Base-by-base conservation (phyloP, 2,113 vertebrate species). In the Aythya baeri region DNA sequence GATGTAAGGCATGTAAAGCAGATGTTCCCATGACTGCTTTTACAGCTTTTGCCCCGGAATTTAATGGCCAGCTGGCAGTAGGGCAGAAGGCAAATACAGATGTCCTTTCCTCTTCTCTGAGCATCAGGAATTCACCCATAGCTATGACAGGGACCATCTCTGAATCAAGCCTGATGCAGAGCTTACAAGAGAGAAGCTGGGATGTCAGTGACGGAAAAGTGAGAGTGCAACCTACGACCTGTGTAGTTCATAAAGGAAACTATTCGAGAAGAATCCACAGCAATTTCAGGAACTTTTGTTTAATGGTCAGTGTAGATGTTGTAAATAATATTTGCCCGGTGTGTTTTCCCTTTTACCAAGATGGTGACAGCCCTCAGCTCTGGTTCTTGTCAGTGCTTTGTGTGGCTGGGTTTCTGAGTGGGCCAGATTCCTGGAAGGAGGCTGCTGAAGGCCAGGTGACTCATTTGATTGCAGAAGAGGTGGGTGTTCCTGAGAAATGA, bases 381-480 rank as follows among this genome's bases (percentile, higher is more conserved):
- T 20, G 18, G 27, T 50, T 81, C 26, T 41, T 59, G 27, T 13
- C 34, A 29, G 20, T 73, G 52, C 43, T 75, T 31, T 41, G 80
- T 67, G 80, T 63, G 77, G 32, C 16, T 73, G 73, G 16, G 29
- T 59, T 81, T 88, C 49, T 85, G 70, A 93, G 83, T 26, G 44
- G 88, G 49, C 34, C 62, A 73, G 9, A 57, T 88, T 91, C 79
- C 86, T 91, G 88, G 62, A 93, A 93, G 76, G 76, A 88, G 55
- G 34, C 25, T 94, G 17, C 57, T 94, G 65, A 12, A 41, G 85
- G 34, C 65, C 57, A 59, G 6, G 61, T 91, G 88, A 95, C 32
- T 81, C 83, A 88, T 57, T 23, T 8, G 5, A 15, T 65, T 91
- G 59, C 46, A 34, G n/a, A 65, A 95, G 85, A 80, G 62, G 79